Conservation (phyloP, 1,140 invertebrate species). For the Papilio helenus region DNA sequence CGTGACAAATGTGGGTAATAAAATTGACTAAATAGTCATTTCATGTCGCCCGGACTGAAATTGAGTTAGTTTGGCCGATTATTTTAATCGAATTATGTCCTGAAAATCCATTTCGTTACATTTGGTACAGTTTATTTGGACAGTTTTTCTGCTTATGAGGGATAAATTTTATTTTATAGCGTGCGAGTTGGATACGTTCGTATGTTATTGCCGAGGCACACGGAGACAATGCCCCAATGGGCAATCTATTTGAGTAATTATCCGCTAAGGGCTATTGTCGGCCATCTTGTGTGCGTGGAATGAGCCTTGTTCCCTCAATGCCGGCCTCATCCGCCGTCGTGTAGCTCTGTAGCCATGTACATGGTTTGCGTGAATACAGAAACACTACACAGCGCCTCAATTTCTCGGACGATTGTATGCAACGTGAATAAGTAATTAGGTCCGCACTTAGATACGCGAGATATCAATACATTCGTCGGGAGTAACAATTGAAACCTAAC, state of each 20-base stretch:
- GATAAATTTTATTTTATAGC: constrained; percentile 34
- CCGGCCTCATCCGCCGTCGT: constrained; percentile 41
- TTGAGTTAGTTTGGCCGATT: constrained; percentile 26
- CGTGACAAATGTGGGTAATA: constrained; percentile 38
- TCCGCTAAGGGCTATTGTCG: constrained; percentile 80
- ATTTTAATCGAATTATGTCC: constrained; percentile 36
- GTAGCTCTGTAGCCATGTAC: constrained; percentile 68
- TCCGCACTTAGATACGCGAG: constrained; percentile 24
- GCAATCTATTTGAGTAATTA: constrained; percentile 83
- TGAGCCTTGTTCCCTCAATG: constrained; percentile 77
- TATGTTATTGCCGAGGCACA: constrained; percentile 66
- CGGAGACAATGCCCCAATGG: constrained; percentile 80
- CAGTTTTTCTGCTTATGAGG: constrained; percentile 16
- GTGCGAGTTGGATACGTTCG: constrained; percentile 51
- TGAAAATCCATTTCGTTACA: constrained; percentile 30
- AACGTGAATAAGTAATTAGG: constrained; percentile 27
- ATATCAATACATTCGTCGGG: constrained; percentile 27
- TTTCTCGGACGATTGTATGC: constrained; percentile 45
- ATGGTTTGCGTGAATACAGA: constrained; percentile 62
- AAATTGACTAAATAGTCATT: constrained; percentile 40
- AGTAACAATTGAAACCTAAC: constrained; percentile 48
- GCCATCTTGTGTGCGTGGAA: constrained; percentile 78
- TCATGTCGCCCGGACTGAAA: constrained; percentile 24
- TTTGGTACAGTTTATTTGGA: background rate
- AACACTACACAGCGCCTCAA: constrained; percentile 63